phyloP scores from a whole-genome alignment of 2,797 vertebrate genomes.

The Spinus pinus region DNA sequence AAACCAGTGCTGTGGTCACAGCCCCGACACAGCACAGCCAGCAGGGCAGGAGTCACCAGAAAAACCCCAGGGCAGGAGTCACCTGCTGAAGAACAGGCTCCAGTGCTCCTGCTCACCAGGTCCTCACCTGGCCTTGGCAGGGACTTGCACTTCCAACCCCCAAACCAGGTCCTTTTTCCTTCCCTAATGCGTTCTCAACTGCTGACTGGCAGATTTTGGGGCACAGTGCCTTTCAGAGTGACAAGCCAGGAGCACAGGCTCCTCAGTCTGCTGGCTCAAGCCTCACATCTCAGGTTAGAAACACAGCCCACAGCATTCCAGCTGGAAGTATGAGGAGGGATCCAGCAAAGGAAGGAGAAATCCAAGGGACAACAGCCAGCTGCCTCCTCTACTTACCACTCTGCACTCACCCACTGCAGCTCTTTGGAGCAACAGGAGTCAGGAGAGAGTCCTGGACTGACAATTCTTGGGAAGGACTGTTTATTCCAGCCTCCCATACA shows the following conservation, averaged over 20 bases:
- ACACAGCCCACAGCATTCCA: background rate
- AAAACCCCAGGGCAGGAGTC: background rate
- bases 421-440: background rate
- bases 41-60: background rate
- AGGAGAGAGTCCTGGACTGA: background rate
- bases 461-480: background rate
- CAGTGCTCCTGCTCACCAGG: background rate
- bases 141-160: background rate
- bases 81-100: background rate
- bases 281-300: background rate
- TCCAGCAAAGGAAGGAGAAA: background rate
- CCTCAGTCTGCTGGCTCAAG: background rate
- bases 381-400: background rate
- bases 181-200: accelerated
- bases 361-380: background rate
- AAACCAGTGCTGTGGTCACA: background rate
- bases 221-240: background rate
- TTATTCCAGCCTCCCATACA: background rate
- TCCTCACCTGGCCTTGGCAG: accelerated
- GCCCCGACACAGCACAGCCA: background rate
- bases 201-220: background rate
- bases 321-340: background rate
- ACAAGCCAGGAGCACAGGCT: background rate
- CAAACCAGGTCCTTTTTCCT: background rate
- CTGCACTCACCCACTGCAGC: background rate